Percentiles rank a stretch among this genome's conserved stretches.
Evolutionary conservation across 2,113 vertebrate species (phyloP).

Genomic region (Indri indri): DNA sequence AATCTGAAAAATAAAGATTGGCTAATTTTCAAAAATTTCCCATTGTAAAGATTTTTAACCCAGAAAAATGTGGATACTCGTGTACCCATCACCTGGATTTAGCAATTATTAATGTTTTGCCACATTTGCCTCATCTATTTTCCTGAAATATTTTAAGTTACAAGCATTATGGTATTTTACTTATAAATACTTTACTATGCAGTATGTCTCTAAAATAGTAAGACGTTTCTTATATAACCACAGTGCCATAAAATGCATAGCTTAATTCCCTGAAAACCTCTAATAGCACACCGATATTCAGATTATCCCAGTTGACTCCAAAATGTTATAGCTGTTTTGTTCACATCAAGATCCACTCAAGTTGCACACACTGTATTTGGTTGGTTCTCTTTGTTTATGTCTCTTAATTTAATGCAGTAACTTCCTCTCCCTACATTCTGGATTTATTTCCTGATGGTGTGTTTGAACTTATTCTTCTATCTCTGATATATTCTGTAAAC

Average conservation of each 20-base stretch:
- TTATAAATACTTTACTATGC: slow-evolving; percentile 25
- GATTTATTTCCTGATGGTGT: not conserved
- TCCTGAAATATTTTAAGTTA: not conserved
- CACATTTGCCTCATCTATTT: not conserved
- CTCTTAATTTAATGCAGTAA: not conserved
- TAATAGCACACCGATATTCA: not conserved
- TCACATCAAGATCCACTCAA: not conserved
- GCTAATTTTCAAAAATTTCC: not conserved
- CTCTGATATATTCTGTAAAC: slow-evolving; percentile 3
- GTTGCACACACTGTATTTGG: not conserved
- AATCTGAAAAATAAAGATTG: not conserved
- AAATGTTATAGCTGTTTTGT: slow-evolving; percentile 13
- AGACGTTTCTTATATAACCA: not conserved
- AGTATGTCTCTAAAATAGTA: slow-evolving; percentile 3
- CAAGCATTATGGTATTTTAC: not conserved
- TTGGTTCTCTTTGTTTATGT: not conserved
- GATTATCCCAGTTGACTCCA: not conserved
- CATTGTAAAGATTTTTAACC: slow-evolving; percentile 8
- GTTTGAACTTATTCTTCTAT: not conserved
- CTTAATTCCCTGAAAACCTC: not conserved
- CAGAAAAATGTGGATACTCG: not conserved
- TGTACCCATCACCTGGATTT: not conserved
- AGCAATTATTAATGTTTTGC: not conserved
- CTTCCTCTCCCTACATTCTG: not conserved
- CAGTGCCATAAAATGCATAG: slow-evolving; percentile 16